These are phyloP conservation scores for Lepidocolaptes lacrymiger DNA, from an alignment of 2,797 vertebrate species.

Conservation along the genomic window DNA sequence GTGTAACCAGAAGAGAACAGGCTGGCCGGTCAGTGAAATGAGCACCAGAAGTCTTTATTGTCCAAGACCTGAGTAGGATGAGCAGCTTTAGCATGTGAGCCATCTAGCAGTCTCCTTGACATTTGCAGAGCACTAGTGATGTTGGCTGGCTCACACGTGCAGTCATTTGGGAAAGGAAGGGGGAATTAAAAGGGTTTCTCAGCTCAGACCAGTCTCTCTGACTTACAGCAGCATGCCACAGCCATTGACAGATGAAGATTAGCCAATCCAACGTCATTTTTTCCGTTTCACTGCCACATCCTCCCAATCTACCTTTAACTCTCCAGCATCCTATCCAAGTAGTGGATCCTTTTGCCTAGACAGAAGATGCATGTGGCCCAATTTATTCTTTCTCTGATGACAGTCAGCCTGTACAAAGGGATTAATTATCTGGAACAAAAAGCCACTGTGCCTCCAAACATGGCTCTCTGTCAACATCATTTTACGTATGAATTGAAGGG, in stretches of 20 bases:
- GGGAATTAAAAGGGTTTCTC: not conserved
- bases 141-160: not conserved
- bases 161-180: not conserved
- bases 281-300: not conserved
- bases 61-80: not conserved
- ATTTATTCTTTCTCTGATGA: not conserved
- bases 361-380: not conserved
- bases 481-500: not conserved
- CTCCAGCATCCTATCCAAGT: not conserved
- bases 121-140: not conserved
- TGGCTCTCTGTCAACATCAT: not conserved
- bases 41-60: not conserved
- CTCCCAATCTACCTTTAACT: not conserved
- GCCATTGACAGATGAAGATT: not conserved
- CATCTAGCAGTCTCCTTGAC: accelerated
- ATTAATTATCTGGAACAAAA: not conserved
- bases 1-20: not conserved
- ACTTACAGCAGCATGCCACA: not conserved
- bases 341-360: not conserved
- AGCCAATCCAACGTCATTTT: not conserved
- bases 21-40: not conserved
- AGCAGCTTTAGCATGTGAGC: not conserved
- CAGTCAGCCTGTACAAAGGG: not conserved
- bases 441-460: not conserved
- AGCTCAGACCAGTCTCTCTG: not conserved